Conservation (phyloP, 2,797 vertebrate genomes). For the Microctenopoma lineatum region DNA sequence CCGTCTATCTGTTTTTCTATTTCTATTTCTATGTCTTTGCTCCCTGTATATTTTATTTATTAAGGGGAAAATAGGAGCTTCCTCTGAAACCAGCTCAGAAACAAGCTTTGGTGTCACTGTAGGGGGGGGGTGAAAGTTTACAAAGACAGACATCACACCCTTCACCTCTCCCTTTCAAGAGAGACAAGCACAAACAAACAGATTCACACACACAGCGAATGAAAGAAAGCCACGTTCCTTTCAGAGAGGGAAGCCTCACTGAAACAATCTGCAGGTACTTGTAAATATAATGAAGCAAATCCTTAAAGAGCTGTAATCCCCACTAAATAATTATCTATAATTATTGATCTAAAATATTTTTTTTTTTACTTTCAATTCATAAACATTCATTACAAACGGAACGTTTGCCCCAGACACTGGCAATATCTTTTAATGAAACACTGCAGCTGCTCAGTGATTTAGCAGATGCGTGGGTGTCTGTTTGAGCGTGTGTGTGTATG, state of each 20-base stretch:
- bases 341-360: slow-evolving; percentile 38
- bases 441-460: slow-evolving; percentile 61
- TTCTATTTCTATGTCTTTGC: slow-evolving; percentile 18
- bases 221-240: neutral
- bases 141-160: slow-evolving; percentile 24
- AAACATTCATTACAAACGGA: slow-evolving; percentile 44
- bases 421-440: slow-evolving; percentile 52
- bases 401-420: slow-evolving; percentile 44
- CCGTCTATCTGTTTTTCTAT: slow-evolving; percentile 14
- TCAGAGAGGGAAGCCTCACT: neutral
- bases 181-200: neutral
- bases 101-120: slow-evolving; percentile 32
- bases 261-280: slow-evolving; percentile 6
- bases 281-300: slow-evolving; percentile 1
- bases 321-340: slow-evolving; percentile 36
- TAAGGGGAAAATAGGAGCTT: slow-evolving; percentile 20
- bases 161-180: slow-evolving; percentile 16
- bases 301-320: slow-evolving; percentile 1
- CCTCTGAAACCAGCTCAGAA: slow-evolving; percentile 33
- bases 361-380: slow-evolving; percentile 33
- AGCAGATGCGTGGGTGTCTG: slow-evolving; percentile 49
- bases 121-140: slow-evolving; percentile 35
- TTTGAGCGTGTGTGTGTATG: slow-evolving; percentile 8
- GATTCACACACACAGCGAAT: neutral
- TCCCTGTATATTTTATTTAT: slow-evolving; percentile 35